Conservation (phyloP, 1,140 invertebrate species). For the Reticulitermes speratus region DNA sequence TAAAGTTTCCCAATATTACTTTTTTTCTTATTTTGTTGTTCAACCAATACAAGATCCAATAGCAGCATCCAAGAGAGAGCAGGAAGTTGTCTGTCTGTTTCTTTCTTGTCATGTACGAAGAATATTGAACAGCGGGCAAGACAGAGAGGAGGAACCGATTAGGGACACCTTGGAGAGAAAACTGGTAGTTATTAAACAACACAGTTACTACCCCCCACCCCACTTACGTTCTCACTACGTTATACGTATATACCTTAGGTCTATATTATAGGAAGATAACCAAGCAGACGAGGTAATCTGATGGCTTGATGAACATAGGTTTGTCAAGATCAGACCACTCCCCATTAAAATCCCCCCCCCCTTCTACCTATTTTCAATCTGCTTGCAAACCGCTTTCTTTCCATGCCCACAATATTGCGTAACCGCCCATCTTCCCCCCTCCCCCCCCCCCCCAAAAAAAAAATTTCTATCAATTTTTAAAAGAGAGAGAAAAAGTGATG, state of each 20-base stretch:
- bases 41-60: conserved; percentile 1
- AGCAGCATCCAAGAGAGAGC: background rate
- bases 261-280: background rate
- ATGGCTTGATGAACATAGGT: background rate
- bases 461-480: background rate
- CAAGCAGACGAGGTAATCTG: background rate
- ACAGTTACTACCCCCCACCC: background rate
- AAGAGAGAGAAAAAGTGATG: background rate
- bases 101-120: conserved; percentile 1
- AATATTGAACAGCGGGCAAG: background rate
- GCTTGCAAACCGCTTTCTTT: background rate
- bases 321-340: background rate
- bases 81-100: background rate
- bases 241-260: conserved; percentile 11
- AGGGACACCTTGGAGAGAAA: conserved; percentile 23
- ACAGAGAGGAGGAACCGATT: conserved; percentile 27
- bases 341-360: background rate
- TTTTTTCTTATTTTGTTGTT: background rate
- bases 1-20: background rate
- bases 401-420: conserved; percentile 2
- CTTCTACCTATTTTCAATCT: background rate
- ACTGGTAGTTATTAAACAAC: conserved; percentile 21
- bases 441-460: background rate
- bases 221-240: background rate
- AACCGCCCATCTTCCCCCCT: background rate